Conservation (phyloP, 1,140 invertebrate genomes). For the Agraylea sexmaculata region DNA sequence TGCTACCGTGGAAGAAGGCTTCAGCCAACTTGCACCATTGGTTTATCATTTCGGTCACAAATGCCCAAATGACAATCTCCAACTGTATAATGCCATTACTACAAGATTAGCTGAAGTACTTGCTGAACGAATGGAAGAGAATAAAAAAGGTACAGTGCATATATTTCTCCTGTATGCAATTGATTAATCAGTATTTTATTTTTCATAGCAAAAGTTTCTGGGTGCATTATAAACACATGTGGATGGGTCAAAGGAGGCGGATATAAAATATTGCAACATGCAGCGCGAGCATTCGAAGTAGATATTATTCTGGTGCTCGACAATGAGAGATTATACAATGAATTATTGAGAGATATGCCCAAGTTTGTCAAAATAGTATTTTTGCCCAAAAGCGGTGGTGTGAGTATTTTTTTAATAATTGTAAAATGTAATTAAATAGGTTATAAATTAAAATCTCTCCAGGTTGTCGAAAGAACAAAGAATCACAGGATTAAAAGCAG, state of each 20-base stretch:
- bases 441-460: conserved; percentile 4
- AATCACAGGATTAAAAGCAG: conserved; percentile 58
- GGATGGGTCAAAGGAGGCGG: conserved; percentile 92
- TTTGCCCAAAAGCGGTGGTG: conserved; percentile 92
- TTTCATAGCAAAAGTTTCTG: conserved; percentile 69
- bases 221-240: conserved; percentile 96
- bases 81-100: conserved; percentile 79
- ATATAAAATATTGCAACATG: conserved; percentile 71
- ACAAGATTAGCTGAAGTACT: conserved; percentile 78
- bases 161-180: background rate
- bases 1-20: conserved; percentile 85
- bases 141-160: conserved; percentile 58
- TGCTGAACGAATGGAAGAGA: conserved; percentile 70
- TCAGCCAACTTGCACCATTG: conserved; percentile 79
- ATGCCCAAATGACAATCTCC: conserved; percentile 60
- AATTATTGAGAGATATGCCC: conserved; percentile 86
- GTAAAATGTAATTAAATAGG: background rate
- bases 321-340: conserved; percentile 91
- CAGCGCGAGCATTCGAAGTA: conserved; percentile 88
- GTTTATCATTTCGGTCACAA: conserved; percentile 93
- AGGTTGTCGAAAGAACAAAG: conserved; percentile 77
- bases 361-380: conserved; percentile 87
- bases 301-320: conserved; percentile 93
- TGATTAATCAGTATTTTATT: conserved; percentile 20
- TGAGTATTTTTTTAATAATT: conserved; percentile 36